These are phyloP conservation scores for Drosophila busckii DNA, from an alignment of 1,140 invertebrate species.

Conservation along the genomic window DNA sequence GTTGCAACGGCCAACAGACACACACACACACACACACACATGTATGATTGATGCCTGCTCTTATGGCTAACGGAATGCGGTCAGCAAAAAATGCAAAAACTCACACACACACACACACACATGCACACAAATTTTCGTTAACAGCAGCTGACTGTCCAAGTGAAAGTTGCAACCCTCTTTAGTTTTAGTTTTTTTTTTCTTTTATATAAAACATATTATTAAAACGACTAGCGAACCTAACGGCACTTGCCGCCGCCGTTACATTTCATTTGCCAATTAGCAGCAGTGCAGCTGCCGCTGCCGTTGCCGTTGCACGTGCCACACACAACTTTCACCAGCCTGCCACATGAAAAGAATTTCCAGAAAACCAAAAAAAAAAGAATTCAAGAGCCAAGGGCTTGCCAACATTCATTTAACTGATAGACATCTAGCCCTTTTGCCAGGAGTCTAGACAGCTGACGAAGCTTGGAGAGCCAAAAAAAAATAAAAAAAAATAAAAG, in stretches of 20 bases:
- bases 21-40: conserved; percentile 3
- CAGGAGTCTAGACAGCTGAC: no score
- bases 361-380: neutral
- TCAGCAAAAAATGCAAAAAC: neutral
- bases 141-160: conserved; percentile 2
- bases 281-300: conserved; percentile 6
- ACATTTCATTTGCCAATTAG: conserved; percentile 3
- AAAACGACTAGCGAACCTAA: conserved; percentile 34
- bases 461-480: conserved; percentile 21
- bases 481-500: conserved; percentile 7
- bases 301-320: conserved; percentile 16
- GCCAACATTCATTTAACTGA: conserved; percentile 34
- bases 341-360: neutral
- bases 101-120: conserved; percentile 1
- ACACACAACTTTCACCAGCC: conserved; percentile 29
- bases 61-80: conserved; percentile 44
- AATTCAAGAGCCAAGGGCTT: conserved; percentile 13
- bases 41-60: conserved; percentile 74
- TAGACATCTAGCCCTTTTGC: conserved; percentile 31
- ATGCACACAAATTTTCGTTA: conserved; percentile 8
- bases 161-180: conserved; percentile 33
- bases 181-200: no score
- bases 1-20: neutral
- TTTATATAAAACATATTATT: neutral
- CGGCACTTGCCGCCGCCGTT: conserved; percentile 17